A percentile compares a stretch with the other conserved stretches of the same genome.
Evolutionary conservation across 1,140 invertebrate species (phyloP).

Genomic region (Metopolophium dirhodum): DNA sequence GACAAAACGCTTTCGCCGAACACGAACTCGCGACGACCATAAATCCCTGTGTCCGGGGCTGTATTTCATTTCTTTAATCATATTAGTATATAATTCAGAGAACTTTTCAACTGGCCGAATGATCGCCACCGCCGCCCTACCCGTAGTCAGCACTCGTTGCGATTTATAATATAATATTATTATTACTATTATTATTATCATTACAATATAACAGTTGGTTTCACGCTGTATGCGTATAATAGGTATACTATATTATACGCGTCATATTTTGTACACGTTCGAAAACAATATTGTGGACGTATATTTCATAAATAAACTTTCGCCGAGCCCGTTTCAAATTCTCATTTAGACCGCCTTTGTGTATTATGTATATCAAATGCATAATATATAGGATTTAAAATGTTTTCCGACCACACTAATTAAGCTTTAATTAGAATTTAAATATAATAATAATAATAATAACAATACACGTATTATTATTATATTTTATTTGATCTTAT

Average conservation of each 20-base stretch:
- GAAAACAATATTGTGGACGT: neutral
- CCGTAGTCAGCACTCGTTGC: neutral
- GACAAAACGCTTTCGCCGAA: neutral
- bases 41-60: neutral
- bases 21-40: neutral
- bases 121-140: neutral
- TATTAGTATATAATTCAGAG: neutral
- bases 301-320: conserved; percentile 1
- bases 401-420: neutral
- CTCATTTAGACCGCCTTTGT: neutral
- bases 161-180: neutral
- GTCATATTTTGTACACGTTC: neutral
- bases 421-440: neutral
- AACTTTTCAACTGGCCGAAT: conserved; percentile 10
- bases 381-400: neutral
- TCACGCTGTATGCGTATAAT: too few relatives aligned
- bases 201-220: too few relatives aligned
- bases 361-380: neutral
- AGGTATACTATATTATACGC: neutral
- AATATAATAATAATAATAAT: neutral
- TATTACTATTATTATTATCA: neutral
- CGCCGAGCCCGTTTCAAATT: neutral
- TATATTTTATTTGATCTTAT: neutral
- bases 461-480: neutral
- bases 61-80: conserved; percentile 2